Conservation (phyloP, 2,113 vertebrate species). For the Platichthys stellatus region DNA sequence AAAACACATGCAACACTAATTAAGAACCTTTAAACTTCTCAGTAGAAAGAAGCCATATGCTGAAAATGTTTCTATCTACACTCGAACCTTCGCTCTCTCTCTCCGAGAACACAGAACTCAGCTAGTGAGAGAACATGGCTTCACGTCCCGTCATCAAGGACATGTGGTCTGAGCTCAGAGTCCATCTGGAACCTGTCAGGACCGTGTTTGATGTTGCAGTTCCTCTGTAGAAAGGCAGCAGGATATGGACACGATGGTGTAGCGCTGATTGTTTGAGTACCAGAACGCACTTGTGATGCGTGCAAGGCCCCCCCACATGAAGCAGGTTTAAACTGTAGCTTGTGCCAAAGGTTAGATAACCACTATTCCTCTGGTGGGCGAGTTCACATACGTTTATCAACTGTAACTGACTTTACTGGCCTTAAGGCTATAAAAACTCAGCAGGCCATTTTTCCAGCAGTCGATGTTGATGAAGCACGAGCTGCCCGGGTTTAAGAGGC, state of each 20-base stretch:
- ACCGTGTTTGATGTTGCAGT: slow-evolving; percentile 45
- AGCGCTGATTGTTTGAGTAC: background rate
- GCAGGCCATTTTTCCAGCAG: too few species aligned
- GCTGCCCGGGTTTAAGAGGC: background rate
- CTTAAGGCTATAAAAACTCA: background rate
- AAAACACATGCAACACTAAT: background rate
- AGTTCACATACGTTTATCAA: too few species aligned
- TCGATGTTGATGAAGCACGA: background rate
- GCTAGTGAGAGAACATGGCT: slow-evolving; percentile 12
- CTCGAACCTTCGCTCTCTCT: background rate
- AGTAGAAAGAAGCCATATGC: too few species aligned
- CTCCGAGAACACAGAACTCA: background rate
- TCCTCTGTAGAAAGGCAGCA: slow-evolving; percentile 17
- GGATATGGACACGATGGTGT: slow-evolving; percentile 15
- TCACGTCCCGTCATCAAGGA: slow-evolving; percentile 28
- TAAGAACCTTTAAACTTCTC: background rate
- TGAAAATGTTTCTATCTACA: background rate
- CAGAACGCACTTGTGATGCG: slow-evolving; percentile 1
- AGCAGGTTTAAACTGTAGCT: background rate
- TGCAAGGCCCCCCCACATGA: background rate
- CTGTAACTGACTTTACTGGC: background rate
- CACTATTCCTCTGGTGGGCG: background rate
- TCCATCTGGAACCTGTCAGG: slow-evolving; percentile 58
- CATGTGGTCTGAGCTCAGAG: slow-evolving; percentile 36
- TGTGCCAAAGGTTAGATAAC: background rate